Percentiles rank a stretch among this genome's conserved stretches.
Conservation (phyloP, 2,797 vertebrate genomes). For the Peromyscus eremicus region DNA sequence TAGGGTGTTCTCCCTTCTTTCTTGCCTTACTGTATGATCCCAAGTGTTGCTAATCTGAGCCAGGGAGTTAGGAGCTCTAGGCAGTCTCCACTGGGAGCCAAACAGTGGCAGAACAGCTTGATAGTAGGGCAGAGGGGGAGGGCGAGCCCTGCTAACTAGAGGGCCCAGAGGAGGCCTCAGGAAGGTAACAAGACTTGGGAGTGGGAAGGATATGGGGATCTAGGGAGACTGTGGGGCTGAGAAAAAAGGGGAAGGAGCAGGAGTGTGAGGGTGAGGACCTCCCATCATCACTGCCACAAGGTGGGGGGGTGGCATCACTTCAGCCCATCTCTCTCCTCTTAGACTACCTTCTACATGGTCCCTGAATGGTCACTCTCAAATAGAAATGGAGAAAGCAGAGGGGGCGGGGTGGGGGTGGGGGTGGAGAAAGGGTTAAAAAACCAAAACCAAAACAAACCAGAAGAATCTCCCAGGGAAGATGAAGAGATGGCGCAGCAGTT, state of each 20-base stretch:
- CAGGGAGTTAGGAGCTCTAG: background rate
- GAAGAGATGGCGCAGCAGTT: background rate
- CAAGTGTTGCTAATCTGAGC: background rate
- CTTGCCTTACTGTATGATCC: background rate
- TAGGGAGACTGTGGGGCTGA: background rate
- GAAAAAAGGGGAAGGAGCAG: background rate
- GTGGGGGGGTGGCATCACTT: too few species aligned
- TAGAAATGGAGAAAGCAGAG: background rate
- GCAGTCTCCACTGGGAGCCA: background rate
- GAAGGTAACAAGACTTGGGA: background rate
- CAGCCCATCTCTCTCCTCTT: background rate
- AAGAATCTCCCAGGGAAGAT: background rate
- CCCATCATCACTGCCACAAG: background rate
- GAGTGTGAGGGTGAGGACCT: background rate
- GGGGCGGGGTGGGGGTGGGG: too few species aligned
- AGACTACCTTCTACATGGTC: background rate
- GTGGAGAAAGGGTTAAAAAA: background rate
- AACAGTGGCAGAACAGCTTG: background rate
- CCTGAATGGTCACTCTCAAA: background rate
- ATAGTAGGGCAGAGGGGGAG: too few species aligned
- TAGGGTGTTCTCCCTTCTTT: background rate
- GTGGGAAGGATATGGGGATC: background rate
- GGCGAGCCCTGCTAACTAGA: background rate
- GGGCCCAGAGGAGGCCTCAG: background rate
- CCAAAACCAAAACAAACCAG: background rate